Conservation (phyloP, 2,888 invertebrate genomes). For the Reticulitermes lucifugus region DNA sequence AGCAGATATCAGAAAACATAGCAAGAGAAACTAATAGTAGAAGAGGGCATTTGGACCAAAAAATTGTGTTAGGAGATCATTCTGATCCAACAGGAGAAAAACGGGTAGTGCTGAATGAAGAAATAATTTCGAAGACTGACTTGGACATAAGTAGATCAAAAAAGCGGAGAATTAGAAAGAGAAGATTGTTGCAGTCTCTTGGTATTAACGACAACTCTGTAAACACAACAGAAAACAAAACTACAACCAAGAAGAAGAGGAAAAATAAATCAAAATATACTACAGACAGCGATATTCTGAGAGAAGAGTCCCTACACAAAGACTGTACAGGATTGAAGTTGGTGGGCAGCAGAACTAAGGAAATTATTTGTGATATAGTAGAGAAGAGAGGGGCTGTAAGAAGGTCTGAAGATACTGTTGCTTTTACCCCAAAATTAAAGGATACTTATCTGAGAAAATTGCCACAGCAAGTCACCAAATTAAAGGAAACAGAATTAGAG, state of each 20-base stretch:
- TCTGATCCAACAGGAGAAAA: not conserved
- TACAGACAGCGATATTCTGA: not conserved
- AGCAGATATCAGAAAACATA: not conserved
- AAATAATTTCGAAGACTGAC: not conserved
- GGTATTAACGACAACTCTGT: not conserved
- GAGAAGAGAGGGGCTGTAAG: not conserved
- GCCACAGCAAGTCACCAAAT: not conserved
- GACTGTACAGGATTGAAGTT: not conserved
- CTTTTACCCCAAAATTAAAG: not conserved
- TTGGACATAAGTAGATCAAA: constrained; percentile 30
- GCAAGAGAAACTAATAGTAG: not conserved
- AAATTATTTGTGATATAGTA: not conserved
- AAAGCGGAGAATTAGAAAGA: constrained; percentile 34
- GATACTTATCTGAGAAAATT: not conserved
- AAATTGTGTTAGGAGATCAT: not conserved
- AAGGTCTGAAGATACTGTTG: not conserved
- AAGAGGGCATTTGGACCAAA: not conserved
- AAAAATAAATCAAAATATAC: constrained; percentile 6
- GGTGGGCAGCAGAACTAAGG: not conserved
- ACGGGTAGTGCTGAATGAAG: not conserved
- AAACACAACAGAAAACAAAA: not conserved
- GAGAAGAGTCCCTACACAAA: not conserved
- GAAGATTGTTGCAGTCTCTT: constrained; percentile 10
- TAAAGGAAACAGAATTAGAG: not conserved
- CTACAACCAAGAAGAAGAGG: constrained; percentile 24